Evolutionary conservation across 1,140 invertebrate genomes (phyloP), one percentile per base, ranked within the genome.

Genomic region (Heterodera schachtii): DNA sequence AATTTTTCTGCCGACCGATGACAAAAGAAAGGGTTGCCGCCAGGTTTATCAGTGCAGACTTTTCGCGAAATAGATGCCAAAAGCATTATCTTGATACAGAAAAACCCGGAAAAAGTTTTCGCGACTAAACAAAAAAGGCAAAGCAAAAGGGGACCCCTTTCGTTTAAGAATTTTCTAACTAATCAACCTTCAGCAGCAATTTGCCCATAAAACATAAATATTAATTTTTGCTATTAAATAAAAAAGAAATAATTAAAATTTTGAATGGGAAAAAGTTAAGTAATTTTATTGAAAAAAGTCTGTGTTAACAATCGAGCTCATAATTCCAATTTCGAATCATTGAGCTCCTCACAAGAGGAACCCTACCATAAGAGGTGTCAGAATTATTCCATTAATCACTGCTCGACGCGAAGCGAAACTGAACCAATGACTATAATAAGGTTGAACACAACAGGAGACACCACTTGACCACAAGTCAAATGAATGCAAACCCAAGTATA

Each of bases 341-440:
- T 64, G 57, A 64, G 57, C 57, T 5, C 11, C 11, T 19, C 13
- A 16, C n/a, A 19, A 64, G 2, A 19, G 16, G 16, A 64, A 19
- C 57, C 19, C 57, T 64, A 64, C n/a, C 57, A 64, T 64, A 64
- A 64, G 57, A 64, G 57, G 57, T 64, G 57, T 64, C 57, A 64
- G 57, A 64, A 16, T 52, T 6, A 64, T 64, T 52, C 2, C 16
- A 64, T 64, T 64, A 64, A 64, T 64, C 57, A 16, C 19, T 64
- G 57, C 57, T 64, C 57, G 57, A 64, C 57, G 19, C 57, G 3
- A 19, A 11, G 16, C 13, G 57, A 19, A 19, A 64, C 57, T 19
- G 57, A 64, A 64, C 57, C 57, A 0, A 52, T 2, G 7, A 31
- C 31, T 31, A 31, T 1, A 31, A 31, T 1, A 31, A 31, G 31